Base-by-base conservation (phyloP, 2,113 vertebrate species). In the Ifrita kowaldi region DNA sequence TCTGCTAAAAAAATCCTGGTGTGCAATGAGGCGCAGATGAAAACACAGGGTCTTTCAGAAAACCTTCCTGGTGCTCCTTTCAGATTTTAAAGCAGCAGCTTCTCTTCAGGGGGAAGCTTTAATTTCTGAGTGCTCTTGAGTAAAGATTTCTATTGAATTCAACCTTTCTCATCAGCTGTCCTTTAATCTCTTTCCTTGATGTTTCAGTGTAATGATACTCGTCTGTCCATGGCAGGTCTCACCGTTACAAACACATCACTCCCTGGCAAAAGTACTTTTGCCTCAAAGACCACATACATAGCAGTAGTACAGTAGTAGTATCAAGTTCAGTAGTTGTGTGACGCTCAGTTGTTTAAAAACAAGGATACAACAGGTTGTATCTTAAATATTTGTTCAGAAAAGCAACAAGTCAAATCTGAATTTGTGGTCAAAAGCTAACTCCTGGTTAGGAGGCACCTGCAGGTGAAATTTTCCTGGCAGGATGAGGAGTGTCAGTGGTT, bases 1-100 rank as follows among this genome's bases (percentile, higher is more conserved):
- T 89, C 14, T 7, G 94, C 95, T 96, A 96, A 96, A 95, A 95
- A 85, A 97, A 92, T 74, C 95, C 85, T 95, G 85, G 59, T 85
- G 83, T 9, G 44, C 63, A 32, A n/a, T 53, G 85, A 89, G 93
- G 60, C 27, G 0, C 64, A 28, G 46, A 64, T 0, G 39, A 91
- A 88, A 95, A 81, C 0, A 1, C 1, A 11, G 60, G 50, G 73
- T 84, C 39, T 93, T 91, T 79, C 89, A 89, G 87, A 67, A 89
- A 82, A 73, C 55, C 27, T 79, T 53, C 67, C 68, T 24, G 10
- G 35, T 35, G 57, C 16, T 73, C 24, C 46, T 86, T 44, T 22
- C 68, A 39, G 65, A 50, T 33, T 84, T 81, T 67, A 84, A 91
- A 89, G 68, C 0, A 7, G n/a, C 35, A 49, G 76, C 20, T 89